Evolutionary conservation across 2,113 vertebrate species (phyloP), one percentile per base, ranked within the genome.

Genomic region (Neomonachus schauinslandi): DNA sequence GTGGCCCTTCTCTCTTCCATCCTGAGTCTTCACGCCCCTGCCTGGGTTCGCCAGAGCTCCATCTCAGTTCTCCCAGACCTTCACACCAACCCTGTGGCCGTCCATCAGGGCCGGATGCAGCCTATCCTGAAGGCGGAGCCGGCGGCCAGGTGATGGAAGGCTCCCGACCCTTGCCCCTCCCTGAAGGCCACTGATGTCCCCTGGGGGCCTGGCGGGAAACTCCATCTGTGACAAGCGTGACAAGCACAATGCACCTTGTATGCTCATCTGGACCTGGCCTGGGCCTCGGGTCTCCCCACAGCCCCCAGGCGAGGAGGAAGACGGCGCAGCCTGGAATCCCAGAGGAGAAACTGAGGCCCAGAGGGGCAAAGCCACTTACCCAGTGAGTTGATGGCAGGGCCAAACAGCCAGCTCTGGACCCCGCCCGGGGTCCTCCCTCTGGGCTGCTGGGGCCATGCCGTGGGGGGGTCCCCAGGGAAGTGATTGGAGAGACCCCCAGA

Each of bases 241-340:
- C 74, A 81, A 92, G 31, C 80, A 87, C 69, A 91, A 90, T 94
- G 91, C 89, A 57, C 65, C 94, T 95, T 96, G 97, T 21, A 86
- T 94, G 93, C 95, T 93, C 97, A 96, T 97, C 89, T 96, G 59
- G 8, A 26, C 19, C 18, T 3, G 0, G 77, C 81, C 46, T 5
- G 18, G 65, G 18, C 46, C 36, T 9, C 3, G 0, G 7, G 42
- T 13, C 33, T 94, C 80, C 28, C 16, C 1, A 28, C 49, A n/a
- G 81, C 55, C 42, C 31, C 61, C 3, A 10, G 19, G 57, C 4
- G 0, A 2, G 36, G 14, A 9, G 8, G 2, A 7, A 16, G 14
- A 1, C 0, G 31, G 7, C 9, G 21, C 31, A 7, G 72, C 26
- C 55, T 36, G 10, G 57, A 10, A 9, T 8, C 65, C 42, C 28